Conservation (phyloP, 2,797 vertebrate species). For the Falco berigora region DNA sequence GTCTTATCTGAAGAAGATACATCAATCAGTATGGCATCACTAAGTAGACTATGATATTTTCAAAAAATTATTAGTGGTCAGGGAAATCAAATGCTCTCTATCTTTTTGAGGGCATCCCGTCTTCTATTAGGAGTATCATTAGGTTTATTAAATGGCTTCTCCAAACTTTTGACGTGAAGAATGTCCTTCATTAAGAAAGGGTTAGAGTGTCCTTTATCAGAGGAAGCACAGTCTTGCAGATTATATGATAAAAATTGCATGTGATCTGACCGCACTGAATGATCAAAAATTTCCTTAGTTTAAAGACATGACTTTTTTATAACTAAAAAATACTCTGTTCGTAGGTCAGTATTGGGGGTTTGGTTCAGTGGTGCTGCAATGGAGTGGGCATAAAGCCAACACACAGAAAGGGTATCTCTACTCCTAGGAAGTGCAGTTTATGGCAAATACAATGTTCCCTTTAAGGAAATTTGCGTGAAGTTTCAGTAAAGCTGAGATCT, state of each 20-base stretch:
- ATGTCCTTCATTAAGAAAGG: slow-evolving; percentile 24
- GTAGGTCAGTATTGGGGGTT: not conserved
- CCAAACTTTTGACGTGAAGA: slow-evolving; percentile 39
- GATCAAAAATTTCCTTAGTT: not conserved
- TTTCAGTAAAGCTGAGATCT: not conserved
- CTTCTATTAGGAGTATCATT: not conserved
- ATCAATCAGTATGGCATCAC: not conserved
- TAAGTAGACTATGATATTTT: not conserved
- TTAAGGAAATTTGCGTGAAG: not conserved
- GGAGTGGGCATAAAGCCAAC: not conserved
- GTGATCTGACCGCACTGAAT: not conserved
- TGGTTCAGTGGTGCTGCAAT: not conserved
- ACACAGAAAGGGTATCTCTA: not conserved
- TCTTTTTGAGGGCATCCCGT: not conserved
- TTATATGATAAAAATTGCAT: slow-evolving; percentile 18
- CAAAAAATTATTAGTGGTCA: not conserved
- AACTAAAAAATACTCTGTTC: not conserved
- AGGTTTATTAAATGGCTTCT: slow-evolving; percentile 31
- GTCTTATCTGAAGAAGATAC: not conserved
- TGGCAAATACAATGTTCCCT: not conserved
- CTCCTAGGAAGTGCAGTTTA: not conserved
- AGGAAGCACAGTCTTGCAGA: not conserved
- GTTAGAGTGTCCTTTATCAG: not conserved
- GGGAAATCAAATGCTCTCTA: slow-evolving; percentile 5
- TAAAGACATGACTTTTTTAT: not conserved